phyloP scores from a whole-genome alignment of 2,797 vertebrate genomes.

The Urophycis tenuis region DNA sequence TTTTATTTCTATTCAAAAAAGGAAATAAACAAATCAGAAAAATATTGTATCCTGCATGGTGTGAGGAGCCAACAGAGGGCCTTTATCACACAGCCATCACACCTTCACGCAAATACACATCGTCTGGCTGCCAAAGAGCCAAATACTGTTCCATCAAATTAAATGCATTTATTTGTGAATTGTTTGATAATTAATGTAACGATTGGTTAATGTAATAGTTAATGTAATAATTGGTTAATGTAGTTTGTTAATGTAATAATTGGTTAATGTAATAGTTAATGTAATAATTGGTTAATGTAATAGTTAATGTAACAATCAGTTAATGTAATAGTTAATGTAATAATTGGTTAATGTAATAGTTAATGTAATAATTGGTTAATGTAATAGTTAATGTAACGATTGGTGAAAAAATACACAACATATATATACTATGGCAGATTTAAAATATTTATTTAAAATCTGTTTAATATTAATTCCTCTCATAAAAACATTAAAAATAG shows the following conservation, averaged over 20 bases:
- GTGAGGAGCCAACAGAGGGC: conserved; percentile 17
- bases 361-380: too few species aligned
- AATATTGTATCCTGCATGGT: conserved; percentile 18
- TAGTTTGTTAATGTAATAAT: too few species aligned
- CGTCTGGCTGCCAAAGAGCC: not conserved
- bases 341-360: too few species aligned
- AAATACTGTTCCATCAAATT: not conserved
- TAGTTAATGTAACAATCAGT: too few species aligned
- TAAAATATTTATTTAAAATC: not conserved
- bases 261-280: too few species aligned
- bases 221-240: too few species aligned
- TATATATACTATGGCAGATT: not conserved
- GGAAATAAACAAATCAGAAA: conserved; percentile 34
- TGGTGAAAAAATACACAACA: not conserved
- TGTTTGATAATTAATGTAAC: too few species aligned
- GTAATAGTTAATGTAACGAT: too few species aligned
- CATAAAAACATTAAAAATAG: not conserved
- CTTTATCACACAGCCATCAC: conserved; percentile 19
- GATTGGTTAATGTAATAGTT: too few species aligned
- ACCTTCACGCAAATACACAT: not conserved
- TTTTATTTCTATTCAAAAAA: conserved; percentile 50
- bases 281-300: too few species aligned
- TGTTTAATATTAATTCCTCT: too few species aligned
- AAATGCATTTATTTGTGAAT: not conserved
- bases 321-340: too few species aligned